phyloP scores from a whole-genome alignment of 2,888 invertebrate species.

The Spodoptera littoralis region DNA sequence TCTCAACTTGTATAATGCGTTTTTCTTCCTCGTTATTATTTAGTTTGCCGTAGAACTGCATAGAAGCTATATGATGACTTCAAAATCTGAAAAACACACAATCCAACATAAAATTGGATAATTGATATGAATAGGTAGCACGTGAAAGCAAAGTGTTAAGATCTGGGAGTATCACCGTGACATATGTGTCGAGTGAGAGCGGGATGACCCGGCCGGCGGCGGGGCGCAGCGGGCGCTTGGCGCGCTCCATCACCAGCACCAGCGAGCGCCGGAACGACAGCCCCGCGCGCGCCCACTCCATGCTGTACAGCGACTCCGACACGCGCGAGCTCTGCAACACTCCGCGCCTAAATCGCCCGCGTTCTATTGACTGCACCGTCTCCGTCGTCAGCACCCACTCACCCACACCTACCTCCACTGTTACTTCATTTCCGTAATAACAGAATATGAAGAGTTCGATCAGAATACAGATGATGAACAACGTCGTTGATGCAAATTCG shows the following conservation, averaged over 20 bases:
- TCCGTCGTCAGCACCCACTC: too few relatives aligned
- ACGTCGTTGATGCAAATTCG: constrained; percentile 80
- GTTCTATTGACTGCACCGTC: neutral
- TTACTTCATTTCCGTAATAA: constrained; percentile 87
- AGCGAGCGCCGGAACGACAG: constrained; percentile 70
- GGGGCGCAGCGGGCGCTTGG: constrained; percentile 82
- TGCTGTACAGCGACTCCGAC: constrained; percentile 77
- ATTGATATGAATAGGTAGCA: too few relatives aligned
- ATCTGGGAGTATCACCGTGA: constrained; percentile 5
- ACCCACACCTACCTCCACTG: constrained; percentile 74
- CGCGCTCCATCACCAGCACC: constrained; percentile 81
- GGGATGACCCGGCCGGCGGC: constrained; percentile 83
- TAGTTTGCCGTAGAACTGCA: constrained; percentile 76
- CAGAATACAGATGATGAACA: constrained; percentile 85
- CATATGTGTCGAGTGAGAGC: constrained; percentile 74
- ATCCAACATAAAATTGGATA: too few relatives aligned
- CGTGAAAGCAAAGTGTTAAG: too few relatives aligned
- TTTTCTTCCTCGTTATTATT: constrained; percentile 43
- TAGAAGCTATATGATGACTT: constrained; percentile 78
- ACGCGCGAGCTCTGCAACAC: constrained; percentile 78
- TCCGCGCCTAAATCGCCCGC: neutral
- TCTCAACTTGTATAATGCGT: too few relatives aligned
- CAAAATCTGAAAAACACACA: constrained; percentile 67
- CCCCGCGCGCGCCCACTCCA: constrained; percentile 70
- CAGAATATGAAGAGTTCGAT: constrained; percentile 85